Evolutionary conservation across 2,113 vertebrate species (phyloP).

Genomic region (Propithecus coquereli): DNA sequence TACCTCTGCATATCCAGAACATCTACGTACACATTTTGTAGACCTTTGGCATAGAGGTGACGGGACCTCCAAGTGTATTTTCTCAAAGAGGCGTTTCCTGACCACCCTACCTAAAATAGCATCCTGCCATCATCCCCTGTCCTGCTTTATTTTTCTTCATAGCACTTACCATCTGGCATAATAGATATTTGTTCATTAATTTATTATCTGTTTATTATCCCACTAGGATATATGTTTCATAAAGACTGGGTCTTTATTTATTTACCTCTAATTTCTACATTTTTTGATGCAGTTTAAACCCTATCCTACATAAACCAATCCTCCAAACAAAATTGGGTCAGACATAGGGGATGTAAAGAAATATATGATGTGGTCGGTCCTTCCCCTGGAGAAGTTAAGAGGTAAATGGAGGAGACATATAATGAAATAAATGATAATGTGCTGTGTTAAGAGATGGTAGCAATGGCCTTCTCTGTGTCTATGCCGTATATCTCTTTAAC

Average conservation of each 20-base stretch:
- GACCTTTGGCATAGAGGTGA: not conserved
- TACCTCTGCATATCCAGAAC: not conserved
- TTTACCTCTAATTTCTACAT: not conserved
- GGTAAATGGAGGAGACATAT: not conserved
- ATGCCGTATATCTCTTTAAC: not conserved
- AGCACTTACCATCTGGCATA: not conserved
- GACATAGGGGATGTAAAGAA: not conserved
- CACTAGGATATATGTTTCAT: not conserved
- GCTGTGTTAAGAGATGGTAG: not conserved
- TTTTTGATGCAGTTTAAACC: not conserved
- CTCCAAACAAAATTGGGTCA: not conserved
- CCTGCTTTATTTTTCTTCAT: not conserved
- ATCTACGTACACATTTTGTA: too few species aligned
- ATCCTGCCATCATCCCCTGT: not conserved
- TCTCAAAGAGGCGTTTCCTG: not conserved
- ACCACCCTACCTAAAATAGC: not conserved
- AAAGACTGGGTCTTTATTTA: not conserved
- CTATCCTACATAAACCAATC: not conserved
- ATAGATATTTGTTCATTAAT: not conserved
- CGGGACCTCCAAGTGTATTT: not conserved
- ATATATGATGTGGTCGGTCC: not conserved
- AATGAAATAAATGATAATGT: not conserved
- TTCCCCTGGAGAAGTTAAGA: not conserved
- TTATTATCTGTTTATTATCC: not conserved
- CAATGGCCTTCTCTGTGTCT: not conserved